phyloP scores from a whole-genome alignment of 2,113 vertebrate species.

The Cephalophus harveyi region DNA sequence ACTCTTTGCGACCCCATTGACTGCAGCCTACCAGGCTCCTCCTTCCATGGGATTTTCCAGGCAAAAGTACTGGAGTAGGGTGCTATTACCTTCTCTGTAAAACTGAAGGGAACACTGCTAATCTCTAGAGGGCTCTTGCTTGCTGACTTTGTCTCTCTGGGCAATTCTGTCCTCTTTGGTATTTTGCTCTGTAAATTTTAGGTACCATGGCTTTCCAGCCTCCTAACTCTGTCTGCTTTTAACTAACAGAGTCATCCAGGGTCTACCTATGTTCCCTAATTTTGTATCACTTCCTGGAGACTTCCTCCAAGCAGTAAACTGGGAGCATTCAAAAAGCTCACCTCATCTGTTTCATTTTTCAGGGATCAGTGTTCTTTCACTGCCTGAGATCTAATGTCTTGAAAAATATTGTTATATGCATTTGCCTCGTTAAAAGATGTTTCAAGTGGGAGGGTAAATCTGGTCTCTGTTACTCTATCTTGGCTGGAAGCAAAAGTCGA shows the following conservation, averaged over 20 bases:
- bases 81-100: not conserved
- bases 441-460: not conserved
- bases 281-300: not conserved
- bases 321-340: not conserved
- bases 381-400: not conserved
- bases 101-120: not conserved
- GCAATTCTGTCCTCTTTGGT: not conserved
- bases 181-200: not conserved
- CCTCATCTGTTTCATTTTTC: not conserved
- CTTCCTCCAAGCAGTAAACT: not conserved
- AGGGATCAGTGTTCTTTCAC: not conserved
- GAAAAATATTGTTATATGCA: not conserved
- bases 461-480: not conserved
- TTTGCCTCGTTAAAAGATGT: not conserved
- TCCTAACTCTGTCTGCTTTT: not conserved
- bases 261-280: not conserved
- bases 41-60: too few relatives aligned
- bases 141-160: not conserved
- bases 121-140: not conserved
- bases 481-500: not conserved
- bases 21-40: too few relatives aligned
- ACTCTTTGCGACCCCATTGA: too few relatives aligned
- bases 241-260: not conserved
- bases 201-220: not conserved
- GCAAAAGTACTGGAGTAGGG: too few relatives aligned